A percentile compares a stretch with the other conserved stretches of the same genome.
Evolutionary conservation across 2,888 invertebrate species (phyloP).

Genomic region (Xestoiulus laeticollis): DNA sequence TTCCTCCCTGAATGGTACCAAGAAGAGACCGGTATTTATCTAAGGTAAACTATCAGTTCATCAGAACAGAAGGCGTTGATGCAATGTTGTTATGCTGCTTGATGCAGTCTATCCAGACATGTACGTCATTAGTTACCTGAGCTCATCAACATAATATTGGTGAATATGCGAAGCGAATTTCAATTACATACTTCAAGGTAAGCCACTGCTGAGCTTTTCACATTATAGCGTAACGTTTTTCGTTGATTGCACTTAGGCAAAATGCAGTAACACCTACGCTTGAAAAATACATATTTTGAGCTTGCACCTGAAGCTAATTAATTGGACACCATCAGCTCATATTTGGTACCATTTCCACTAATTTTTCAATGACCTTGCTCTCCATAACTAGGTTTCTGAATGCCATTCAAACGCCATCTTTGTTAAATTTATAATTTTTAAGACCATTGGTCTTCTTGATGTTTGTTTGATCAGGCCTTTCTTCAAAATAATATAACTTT

Average conservation of each 20-base stretch:
- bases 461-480: no score
- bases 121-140: not conserved
- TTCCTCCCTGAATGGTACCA: not conserved
- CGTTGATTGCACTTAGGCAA: not conserved
- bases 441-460: no score
- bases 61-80: not conserved
- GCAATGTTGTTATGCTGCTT: not conserved
- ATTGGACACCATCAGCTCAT: not conserved
- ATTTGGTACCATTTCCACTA: no score
- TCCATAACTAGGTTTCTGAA: no score
- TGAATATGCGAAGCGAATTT: not conserved
- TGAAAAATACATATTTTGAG: not conserved
- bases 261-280: not conserved
- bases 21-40: not conserved
- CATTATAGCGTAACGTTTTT: not conserved
- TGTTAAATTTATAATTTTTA: no score
- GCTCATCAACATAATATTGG: conserved; percentile 6
- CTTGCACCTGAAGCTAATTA: not conserved
- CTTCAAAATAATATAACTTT: no score
- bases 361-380: no score
- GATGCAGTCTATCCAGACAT: no score
- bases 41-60: not conserved
- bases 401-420: no score
- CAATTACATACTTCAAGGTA: not conserved
- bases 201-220: not conserved